Percentiles rank a stretch among this genome's conserved stretches.
These are phyloP conservation scores for Magallana nippona DNA, from an alignment of 2,888 invertebrate genomes.

Conservation along the genomic window DNA sequence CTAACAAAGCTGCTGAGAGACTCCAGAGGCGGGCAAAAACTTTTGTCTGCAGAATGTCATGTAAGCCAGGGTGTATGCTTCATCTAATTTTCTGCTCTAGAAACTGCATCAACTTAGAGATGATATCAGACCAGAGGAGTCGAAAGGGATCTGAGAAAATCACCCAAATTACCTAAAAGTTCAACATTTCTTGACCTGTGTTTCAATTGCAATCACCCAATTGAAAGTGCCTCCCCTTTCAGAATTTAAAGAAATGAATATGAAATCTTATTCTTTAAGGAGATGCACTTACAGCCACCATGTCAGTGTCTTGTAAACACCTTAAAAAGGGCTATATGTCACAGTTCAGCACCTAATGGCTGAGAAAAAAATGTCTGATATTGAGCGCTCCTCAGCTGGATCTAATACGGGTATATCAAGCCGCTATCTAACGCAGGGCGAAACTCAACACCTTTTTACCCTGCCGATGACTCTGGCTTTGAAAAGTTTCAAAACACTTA, in stretches of 20 bases:
- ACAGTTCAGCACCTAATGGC: constrained; percentile 23
- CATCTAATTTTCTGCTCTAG: not conserved
- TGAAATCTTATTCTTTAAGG: not conserved
- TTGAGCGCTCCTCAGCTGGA: constrained; percentile 10
- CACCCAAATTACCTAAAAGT: not conserved
- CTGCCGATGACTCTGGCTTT: constrained; percentile 1
- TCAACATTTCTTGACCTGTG: not conserved
- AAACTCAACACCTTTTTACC: constrained; percentile 29
- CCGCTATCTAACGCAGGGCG: constrained; percentile 2
- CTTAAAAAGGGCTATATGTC: constrained; percentile 1
- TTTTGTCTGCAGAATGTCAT: not conserved
- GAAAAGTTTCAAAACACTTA: constrained; percentile 31
- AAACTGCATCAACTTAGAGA: not conserved
- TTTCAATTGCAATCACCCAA: not conserved
- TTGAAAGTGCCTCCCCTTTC: not conserved
- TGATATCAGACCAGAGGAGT: not conserved
- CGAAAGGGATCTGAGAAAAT: not conserved
- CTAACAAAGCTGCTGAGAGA: not conserved
- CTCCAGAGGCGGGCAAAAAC: not conserved
- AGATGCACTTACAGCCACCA: constrained; percentile 5
- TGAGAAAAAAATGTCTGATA: not conserved
- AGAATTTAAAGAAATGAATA: not conserved
- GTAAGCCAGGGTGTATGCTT: not conserved
- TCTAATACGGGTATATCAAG: constrained; percentile 24
- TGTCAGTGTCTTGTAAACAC: constrained; percentile 16